Evolutionary conservation across 2,113 vertebrate species (phyloP).

Genomic region (Machaerirhynchus nigripectus): DNA sequence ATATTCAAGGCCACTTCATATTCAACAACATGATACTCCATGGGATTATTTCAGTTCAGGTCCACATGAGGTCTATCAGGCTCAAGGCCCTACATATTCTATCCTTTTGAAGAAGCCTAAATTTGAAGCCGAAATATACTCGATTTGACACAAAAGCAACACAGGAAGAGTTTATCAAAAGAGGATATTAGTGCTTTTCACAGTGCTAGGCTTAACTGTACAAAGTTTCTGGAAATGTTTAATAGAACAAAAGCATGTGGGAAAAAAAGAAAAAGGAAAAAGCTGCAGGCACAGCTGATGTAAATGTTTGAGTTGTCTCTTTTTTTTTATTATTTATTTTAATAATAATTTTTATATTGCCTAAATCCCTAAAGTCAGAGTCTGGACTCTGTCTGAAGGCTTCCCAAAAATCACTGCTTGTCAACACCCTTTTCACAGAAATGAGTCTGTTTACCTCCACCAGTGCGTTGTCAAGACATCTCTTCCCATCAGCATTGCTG

Average conservation of each 20-base stretch:
- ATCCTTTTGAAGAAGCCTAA: neutral
- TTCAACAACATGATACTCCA: neutral
- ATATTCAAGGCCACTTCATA: neutral
- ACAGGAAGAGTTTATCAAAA: neutral
- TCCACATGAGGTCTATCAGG: neutral
- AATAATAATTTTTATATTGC: constrained; percentile 61
- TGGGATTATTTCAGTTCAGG: neutral
- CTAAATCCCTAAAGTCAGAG: constrained; percentile 55
- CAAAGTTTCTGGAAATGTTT: constrained; percentile 45
- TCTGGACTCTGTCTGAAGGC: constrained; percentile 42
- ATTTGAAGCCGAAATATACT: neutral
- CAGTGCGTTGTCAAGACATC: neutral
- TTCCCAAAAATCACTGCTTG: constrained; percentile 60
- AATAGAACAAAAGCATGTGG: constrained; percentile 16
- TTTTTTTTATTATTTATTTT: neutral
- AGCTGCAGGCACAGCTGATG: constrained; percentile 23
- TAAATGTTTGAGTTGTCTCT: neutral
- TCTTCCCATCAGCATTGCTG: neutral
- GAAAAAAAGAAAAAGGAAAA: neutral
- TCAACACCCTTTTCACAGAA: constrained; percentile 42
- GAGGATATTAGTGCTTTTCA: neutral
- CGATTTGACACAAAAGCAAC: neutral
- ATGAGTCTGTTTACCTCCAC: constrained; percentile 9
- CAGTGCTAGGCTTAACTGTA: neutral
- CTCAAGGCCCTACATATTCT: neutral